Evolutionary conservation across 1,140 invertebrate species (phyloP).

Genomic region (Bactericera cockerelli): DNA sequence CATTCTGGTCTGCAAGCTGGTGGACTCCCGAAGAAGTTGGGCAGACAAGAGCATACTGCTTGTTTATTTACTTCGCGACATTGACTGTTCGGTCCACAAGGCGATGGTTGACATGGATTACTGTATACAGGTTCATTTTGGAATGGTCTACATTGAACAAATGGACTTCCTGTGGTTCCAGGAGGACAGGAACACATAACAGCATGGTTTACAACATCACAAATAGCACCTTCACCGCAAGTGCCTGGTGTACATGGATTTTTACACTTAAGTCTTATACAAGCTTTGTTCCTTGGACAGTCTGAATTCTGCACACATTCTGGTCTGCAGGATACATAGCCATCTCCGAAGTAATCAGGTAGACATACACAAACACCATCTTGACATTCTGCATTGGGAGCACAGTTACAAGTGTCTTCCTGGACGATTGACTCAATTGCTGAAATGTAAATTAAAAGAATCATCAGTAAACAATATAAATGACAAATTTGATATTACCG

Average conservation of each 20-base stretch:
- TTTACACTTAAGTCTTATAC: slow-evolving; percentile 52
- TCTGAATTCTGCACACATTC: slow-evolving; percentile 47
- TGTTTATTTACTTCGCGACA: slow-evolving; percentile 38
- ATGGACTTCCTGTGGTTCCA: slow-evolving; percentile 54
- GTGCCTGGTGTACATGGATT: slow-evolving; percentile 54
- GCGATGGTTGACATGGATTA: slow-evolving; percentile 42
- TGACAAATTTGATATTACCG: no score
- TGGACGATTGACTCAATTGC: slow-evolving; percentile 23
- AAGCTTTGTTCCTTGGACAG: slow-evolving; percentile 45
- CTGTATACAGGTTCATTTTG: slow-evolving; percentile 34
- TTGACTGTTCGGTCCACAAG: slow-evolving; percentile 46
- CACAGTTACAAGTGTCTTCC: slow-evolving; percentile 43
- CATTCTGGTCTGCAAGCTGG: slow-evolving; percentile 53
- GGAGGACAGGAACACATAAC: slow-evolving; percentile 50
- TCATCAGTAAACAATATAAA: no score
- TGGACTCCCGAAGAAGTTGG: slow-evolving; percentile 40
- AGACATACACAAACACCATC: slow-evolving; percentile 47
- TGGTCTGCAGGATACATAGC: slow-evolving; percentile 44
- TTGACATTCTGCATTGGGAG: slow-evolving; percentile 57
- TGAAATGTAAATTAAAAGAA: slow-evolving; percentile 13
- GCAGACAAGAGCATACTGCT: slow-evolving; percentile 37
- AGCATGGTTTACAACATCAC: slow-evolving; percentile 46
- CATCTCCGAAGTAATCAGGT: slow-evolving; percentile 36
- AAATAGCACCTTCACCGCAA: slow-evolving; percentile 51
- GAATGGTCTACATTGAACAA: slow-evolving; percentile 40